phyloP scores from a whole-genome alignment of 2,888 invertebrate species.

The Muscina levida region DNA sequence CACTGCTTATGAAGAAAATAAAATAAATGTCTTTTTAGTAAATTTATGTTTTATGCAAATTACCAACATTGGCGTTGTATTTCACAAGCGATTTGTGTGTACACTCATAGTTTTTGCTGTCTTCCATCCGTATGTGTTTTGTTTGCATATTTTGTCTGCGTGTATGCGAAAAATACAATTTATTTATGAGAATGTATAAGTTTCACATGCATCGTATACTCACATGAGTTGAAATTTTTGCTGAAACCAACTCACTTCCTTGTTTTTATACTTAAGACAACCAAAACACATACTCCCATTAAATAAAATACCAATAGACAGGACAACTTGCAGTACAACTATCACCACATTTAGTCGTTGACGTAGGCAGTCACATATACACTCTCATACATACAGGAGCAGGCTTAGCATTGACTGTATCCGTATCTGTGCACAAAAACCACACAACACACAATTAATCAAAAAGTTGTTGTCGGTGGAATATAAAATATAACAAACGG shows the following conservation, averaged over 20 bases:
- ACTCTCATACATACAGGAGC: conserved; percentile 15
- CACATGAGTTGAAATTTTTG: background rate
- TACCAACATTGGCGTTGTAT: conserved; percentile 29
- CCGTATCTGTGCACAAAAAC: conserved; percentile 23
- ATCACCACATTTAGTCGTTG: background rate
- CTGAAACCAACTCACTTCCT: conserved; percentile 18
- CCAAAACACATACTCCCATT: too few species aligned
- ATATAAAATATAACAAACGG: conserved; percentile 65
- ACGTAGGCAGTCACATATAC: background rate
- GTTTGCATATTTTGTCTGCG: conserved; percentile 26
- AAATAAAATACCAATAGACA: too few species aligned
- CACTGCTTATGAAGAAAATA: conserved; percentile 31
- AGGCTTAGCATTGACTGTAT: conserved; percentile 41
- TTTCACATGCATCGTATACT: conserved; percentile 44
- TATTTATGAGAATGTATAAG: conserved; percentile 33
- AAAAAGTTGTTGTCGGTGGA: conserved; percentile 64
- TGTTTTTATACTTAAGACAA: conserved; percentile 11
- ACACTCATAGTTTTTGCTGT: conserved; percentile 8
- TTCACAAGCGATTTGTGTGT: background rate
- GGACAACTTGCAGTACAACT: background rate
- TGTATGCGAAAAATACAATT: conserved; percentile 30
- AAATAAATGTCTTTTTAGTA: conserved; percentile 59
- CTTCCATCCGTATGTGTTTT: background rate
- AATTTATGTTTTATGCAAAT: conserved; percentile 63
- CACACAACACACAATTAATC: conserved; percentile 58